phyloP scores from a whole-genome alignment of 2,888 invertebrate genomes.

The Xanthorhoe spadicearia region DNA sequence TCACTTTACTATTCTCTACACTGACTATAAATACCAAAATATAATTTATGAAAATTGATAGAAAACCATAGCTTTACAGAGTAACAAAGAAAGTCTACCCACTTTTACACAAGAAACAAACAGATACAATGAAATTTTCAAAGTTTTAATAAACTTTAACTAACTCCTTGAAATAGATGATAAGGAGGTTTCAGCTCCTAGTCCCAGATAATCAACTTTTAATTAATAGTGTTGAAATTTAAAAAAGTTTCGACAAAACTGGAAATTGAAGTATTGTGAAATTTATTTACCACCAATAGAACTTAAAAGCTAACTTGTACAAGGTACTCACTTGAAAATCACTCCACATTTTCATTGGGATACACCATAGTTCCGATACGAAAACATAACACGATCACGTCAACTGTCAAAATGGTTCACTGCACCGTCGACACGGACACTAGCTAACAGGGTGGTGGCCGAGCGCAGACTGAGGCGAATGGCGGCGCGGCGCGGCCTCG shows the following conservation, averaged over 20 bases:
- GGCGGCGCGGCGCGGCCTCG: conserved; percentile 53
- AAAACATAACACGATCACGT: conserved; percentile 84
- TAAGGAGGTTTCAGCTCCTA: conserved; percentile 17
- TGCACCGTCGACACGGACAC: conserved; percentile 73
- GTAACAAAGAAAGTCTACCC: conserved; percentile 31
- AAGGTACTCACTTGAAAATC: conserved; percentile 79
- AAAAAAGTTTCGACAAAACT: conserved; percentile 51
- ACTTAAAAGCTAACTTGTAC: conserved; percentile 21
- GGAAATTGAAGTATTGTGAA: conserved; percentile 47
- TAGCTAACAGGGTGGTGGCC: conserved; percentile 70
- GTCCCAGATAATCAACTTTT: conserved; percentile 33
- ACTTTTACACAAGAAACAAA: conserved; percentile 22
- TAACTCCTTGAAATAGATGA: not conserved
- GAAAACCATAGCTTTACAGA: not conserved
- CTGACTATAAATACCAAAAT: not conserved
- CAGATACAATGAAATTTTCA: conserved; percentile 30
- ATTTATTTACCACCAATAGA: conserved; percentile 23
- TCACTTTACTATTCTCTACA: not conserved
- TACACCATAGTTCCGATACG: conserved; percentile 84
- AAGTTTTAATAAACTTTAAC: conserved; percentile 19
- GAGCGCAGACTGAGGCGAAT: conserved; percentile 76
- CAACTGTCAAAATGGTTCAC: conserved; percentile 81
- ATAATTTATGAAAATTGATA: not conserved
- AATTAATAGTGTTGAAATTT: conserved; percentile 43
- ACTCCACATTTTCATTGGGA: conserved; percentile 85